These are phyloP conservation scores for Brachionus koreanus DNA, from an alignment of 1,140 invertebrate species.

Conservation along the genomic window DNA sequence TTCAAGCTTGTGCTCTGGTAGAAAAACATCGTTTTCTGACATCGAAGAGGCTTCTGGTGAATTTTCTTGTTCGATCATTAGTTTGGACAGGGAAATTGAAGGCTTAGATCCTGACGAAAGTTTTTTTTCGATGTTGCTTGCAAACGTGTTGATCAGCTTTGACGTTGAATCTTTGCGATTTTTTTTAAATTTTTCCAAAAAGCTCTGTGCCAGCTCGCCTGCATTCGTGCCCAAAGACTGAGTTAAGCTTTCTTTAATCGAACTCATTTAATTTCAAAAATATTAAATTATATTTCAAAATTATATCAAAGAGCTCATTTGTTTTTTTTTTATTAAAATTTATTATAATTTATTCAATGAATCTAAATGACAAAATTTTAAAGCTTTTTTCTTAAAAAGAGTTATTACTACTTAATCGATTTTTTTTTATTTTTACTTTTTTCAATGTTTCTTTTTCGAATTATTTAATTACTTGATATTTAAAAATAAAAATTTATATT, in stretches of 20 bases:
- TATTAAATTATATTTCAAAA: neutral
- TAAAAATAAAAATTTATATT: too few species aligned
- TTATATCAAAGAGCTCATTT: neutral
- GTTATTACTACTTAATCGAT: too few species aligned
- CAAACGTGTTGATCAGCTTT: neutral
- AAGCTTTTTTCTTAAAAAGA: too few species aligned
- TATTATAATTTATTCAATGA: neutral
- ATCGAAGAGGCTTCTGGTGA: too few species aligned
- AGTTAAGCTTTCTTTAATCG: constrained; percentile 9
- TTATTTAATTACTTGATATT: too few species aligned
- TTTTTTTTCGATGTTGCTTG: neutral
- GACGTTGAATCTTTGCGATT: neutral
- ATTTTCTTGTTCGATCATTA: neutral
- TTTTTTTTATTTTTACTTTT: too few species aligned
- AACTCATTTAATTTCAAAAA: constrained; percentile 5
- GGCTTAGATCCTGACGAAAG: neutral
- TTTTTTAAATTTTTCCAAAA: neutral
- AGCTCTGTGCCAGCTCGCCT: neutral
- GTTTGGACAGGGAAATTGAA: neutral
- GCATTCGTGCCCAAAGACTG: neutral
- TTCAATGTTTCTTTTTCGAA: too few species aligned
- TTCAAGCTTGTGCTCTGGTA: neutral
- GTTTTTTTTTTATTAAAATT: neutral
- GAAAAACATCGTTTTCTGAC: neutral
- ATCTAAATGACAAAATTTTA: neutral